These are phyloP conservation scores for Ochotona curzoniae DNA, from an alignment of 2,113 vertebrate genomes.

Conservation along the genomic window DNA sequence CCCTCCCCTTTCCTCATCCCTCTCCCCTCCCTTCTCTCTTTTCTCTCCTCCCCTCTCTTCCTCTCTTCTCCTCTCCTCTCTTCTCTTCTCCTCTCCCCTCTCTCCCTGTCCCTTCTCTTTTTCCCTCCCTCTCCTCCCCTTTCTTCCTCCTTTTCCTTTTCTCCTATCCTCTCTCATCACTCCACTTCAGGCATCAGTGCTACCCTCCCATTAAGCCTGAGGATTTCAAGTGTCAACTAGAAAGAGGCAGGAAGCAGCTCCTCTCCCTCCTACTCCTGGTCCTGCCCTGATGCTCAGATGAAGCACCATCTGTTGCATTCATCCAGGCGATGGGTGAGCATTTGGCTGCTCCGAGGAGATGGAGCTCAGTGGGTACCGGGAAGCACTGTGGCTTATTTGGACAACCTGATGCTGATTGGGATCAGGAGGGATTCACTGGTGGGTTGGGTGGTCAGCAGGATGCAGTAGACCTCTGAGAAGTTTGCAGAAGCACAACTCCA, in stretches of 20 bases:
- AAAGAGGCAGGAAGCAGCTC: neutral
- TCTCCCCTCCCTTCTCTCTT: neutral
- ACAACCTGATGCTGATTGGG: conserved; percentile 47
- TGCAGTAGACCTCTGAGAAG: neutral
- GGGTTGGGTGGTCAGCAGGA: neutral
- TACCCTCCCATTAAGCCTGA: conserved; percentile 54
- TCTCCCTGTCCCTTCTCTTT: rapidly evolving
- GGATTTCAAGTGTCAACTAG: conserved; percentile 52
- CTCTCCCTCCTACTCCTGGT: neutral
- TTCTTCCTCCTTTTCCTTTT: neutral
- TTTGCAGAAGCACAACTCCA: neutral
- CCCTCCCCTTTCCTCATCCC: neutral
- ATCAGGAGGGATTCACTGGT: neutral
- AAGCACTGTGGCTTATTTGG: conserved; percentile 65
- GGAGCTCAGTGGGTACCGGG: neutral
- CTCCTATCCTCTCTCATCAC: neutral
- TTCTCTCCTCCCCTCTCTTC: neutral
- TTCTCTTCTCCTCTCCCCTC: neutral
- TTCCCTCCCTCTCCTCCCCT: neutral
- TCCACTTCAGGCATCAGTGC: conserved; percentile 27
- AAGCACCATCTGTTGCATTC: conserved; percentile 64
- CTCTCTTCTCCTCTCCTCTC: neutral
- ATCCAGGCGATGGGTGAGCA: neutral
- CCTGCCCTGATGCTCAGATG: neutral
- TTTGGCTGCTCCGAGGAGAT: conserved; percentile 25